Conservation (phyloP, 1,140 invertebrate genomes). For the Patella vulgata region DNA sequence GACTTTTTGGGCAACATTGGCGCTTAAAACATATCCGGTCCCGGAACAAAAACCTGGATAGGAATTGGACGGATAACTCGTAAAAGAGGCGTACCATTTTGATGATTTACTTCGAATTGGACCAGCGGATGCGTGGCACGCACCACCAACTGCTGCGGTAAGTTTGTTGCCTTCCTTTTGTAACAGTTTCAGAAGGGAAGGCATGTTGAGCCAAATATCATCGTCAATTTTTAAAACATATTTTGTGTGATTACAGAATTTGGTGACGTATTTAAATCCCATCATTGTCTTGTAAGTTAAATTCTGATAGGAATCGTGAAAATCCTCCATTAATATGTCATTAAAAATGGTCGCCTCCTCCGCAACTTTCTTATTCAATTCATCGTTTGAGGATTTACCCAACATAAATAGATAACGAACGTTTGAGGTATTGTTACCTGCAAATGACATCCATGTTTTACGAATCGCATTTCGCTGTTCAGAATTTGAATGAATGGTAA, state of each 20-base stretch:
- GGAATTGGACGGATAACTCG: constrained; percentile 54
- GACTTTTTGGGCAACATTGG: constrained; percentile 55
- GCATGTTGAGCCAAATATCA: constrained; percentile 68
- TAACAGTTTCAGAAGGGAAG: constrained; percentile 21
- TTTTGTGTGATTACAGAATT: constrained; percentile 73
- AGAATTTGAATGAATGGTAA: constrained; percentile 12
- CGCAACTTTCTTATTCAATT: neutral
- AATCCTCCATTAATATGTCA: constrained; percentile 82
- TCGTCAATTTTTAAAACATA: constrained; percentile 71
- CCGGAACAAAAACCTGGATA: constrained; percentile 68
- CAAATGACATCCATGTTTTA: constrained; percentile 29
- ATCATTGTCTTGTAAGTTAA: too few species aligned
- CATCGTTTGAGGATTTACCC: constrained; percentile 5
- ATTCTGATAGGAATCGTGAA: constrained; percentile 81
- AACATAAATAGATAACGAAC: constrained; percentile 32
- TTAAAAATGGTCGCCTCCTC: constrained; percentile 71
- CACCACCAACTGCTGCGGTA: constrained; percentile 27
- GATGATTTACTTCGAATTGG: constrained; percentile 51
- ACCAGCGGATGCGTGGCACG: constrained; percentile 10
- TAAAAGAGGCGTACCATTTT: constrained; percentile 64
- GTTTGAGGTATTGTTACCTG: constrained; percentile 32
- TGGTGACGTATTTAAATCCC: constrained; percentile 80
- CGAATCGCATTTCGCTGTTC: constrained; percentile 25
- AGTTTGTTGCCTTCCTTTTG: constrained; percentile 6
- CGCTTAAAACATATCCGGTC: constrained; percentile 63